Evolutionary conservation across 1,140 invertebrate genomes (phyloP).

Genomic region (Calliopsis andreniformis): DNA sequence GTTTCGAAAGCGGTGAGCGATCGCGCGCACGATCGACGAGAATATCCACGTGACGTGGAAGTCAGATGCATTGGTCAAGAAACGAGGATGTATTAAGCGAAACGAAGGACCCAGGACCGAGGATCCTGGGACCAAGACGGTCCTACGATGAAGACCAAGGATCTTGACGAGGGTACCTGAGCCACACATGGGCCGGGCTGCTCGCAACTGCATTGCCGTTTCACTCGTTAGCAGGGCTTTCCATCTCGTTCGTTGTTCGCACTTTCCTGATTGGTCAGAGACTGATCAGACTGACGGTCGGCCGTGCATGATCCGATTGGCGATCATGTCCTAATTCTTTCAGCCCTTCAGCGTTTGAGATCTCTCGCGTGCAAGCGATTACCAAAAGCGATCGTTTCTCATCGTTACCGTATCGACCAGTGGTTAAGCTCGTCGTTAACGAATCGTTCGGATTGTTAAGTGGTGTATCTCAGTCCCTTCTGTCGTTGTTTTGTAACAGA

Average conservation of each 20-base stretch:
- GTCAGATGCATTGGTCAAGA: slow-evolving; percentile 60
- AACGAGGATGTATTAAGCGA: slow-evolving; percentile 59
- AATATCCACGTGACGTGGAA: slow-evolving; percentile 47
- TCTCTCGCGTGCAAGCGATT: slow-evolving; percentile 41
- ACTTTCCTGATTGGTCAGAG: slow-evolving; percentile 78
- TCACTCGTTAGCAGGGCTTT: slow-evolving; percentile 79
- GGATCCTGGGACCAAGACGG: slow-evolving; percentile 50
- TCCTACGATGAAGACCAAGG: slow-evolving; percentile 57
- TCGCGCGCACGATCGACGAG: slow-evolving; percentile 54
- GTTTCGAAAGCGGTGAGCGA: too few species aligned
- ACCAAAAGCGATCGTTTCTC: slow-evolving; percentile 36
- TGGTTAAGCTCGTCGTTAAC: not conserved
- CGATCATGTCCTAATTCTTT: slow-evolving; percentile 66
- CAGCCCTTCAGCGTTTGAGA: slow-evolving; percentile 51
- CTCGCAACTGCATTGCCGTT: slow-evolving; percentile 80
- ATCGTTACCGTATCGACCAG: not conserved
- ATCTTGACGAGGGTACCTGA: slow-evolving; percentile 79
- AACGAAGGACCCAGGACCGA: slow-evolving; percentile 62
- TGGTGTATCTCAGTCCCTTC: too few species aligned
- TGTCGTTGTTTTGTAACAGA: too few species aligned
- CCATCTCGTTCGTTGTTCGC: slow-evolving; percentile 78
- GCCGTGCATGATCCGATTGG: slow-evolving; percentile 61
- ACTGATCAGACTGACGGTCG: slow-evolving; percentile 67
- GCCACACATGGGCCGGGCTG: slow-evolving; percentile 80
- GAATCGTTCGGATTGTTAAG: too few species aligned